Evolutionary conservation across 2,888 invertebrate species (phyloP).

Genomic region (Ophion slaviceki): DNA sequence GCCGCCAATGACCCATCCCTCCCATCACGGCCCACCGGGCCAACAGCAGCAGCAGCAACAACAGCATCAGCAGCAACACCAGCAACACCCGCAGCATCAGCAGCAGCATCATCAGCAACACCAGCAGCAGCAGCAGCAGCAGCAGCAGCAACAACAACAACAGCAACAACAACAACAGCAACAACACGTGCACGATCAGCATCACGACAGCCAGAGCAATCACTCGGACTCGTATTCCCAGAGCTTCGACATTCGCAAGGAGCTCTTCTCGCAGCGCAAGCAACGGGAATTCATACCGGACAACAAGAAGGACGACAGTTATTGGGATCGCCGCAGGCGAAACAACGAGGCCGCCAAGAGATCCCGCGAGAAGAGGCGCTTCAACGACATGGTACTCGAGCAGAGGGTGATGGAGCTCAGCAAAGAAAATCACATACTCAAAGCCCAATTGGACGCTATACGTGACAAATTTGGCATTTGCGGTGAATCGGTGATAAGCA

Average conservation of each 20-base stretch:
- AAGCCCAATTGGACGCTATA: slow-evolving; percentile 96
- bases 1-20: slow-evolving; percentile 78
- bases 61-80: slow-evolving; percentile 83
- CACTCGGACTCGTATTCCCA: slow-evolving; percentile 78
- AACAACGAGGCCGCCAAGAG: slow-evolving; percentile 99
- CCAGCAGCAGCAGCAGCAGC: slow-evolving; percentile 71
- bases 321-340: slow-evolving; percentile 97
- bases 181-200: slow-evolving; percentile 80
- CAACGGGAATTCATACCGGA: slow-evolving; percentile 98
- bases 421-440: slow-evolving; percentile 97
- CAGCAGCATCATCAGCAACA: slow-evolving; percentile 82
- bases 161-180: slow-evolving; percentile 73
- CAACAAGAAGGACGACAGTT: slow-evolving; percentile 97
- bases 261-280: slow-evolving; percentile 95
- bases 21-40: slow-evolving; percentile 76
- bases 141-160: slow-evolving; percentile 63
- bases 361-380: slow-evolving; percentile 97
- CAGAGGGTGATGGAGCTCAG: slow-evolving; percentile 96
- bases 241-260: slow-evolving; percentile 87
- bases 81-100: slow-evolving; percentile 59
- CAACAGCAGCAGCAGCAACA: slow-evolving; percentile 74
- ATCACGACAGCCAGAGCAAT: slow-evolving; percentile 81
- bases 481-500: slow-evolving; percentile 93
- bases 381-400: slow-evolving; percentile 98
- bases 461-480: slow-evolving; percentile 96